Evolutionary conservation across 1,140 invertebrate species (phyloP).

Genomic region (Protaetia brevitarsis): DNA sequence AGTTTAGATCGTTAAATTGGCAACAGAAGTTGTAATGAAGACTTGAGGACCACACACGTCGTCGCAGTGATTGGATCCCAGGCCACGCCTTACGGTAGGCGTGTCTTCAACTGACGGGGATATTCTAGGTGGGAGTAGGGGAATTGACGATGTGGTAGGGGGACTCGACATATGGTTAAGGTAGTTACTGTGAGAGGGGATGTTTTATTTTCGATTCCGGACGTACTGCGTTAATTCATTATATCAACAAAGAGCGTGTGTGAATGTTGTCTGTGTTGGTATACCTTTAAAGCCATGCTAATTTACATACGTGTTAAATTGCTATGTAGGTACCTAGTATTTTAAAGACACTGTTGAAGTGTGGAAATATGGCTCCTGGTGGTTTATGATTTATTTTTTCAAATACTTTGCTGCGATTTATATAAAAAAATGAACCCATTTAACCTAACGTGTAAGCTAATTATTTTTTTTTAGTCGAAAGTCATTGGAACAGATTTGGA

Average conservation of each 20-base stretch:
- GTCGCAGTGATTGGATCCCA: slow-evolving; percentile 43
- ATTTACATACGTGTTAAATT: no score
- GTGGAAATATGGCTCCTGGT: no score
- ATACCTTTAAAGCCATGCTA: no score
- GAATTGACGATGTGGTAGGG: neutral
- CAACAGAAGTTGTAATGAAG: slow-evolving; percentile 46
- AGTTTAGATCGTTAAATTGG: slow-evolving; percentile 44
- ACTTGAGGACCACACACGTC: slow-evolving; percentile 48
- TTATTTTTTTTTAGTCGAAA: no score
- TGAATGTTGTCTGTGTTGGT: no score
- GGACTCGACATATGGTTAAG: neutral
- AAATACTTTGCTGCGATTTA: no score
- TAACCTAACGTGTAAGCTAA: no score
- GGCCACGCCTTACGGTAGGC: slow-evolving; percentile 29
- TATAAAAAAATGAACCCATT: no score
- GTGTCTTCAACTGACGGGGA: neutral
- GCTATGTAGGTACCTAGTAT: no score
- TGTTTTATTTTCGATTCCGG: neutral
- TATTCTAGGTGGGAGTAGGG: slow-evolving; percentile 2
- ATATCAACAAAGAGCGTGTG: neutral
- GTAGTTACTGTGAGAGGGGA: neutral
- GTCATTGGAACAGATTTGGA: no score
- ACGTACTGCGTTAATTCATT: neutral
- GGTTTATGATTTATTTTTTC: no score
- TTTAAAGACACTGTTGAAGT: no score